phyloP scores from a whole-genome alignment of 2,113 vertebrate genomes.

The Etia nguti region DNA sequence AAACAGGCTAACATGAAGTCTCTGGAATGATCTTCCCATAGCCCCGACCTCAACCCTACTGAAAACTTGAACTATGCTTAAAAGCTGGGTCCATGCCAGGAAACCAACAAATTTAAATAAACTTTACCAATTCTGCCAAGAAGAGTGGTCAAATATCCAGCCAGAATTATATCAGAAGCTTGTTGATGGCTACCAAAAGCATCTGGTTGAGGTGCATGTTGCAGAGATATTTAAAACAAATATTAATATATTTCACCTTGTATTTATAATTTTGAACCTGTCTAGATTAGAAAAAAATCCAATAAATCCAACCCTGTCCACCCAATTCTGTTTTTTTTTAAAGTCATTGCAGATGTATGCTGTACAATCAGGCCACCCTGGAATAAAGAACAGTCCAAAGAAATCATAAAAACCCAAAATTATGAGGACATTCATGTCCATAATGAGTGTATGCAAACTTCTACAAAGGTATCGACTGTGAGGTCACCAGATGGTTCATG shows the following conservation, averaged over 20 bases:
- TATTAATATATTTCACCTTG: background rate
- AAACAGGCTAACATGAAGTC: background rate
- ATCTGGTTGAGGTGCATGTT: background rate
- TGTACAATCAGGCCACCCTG: background rate
- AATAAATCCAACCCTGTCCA: background rate
- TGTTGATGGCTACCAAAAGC: background rate
- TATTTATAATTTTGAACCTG: background rate
- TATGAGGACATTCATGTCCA: background rate
- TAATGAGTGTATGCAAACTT: background rate
- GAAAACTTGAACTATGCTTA: background rate
- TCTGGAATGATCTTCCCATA: background rate
- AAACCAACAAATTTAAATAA: background rate
- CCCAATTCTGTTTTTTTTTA: background rate
- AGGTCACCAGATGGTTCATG: background rate
- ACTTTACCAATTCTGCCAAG: background rate
- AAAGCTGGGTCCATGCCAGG: background rate
- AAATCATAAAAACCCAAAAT: background rate
- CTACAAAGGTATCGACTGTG: background rate
- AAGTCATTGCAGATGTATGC: background rate
- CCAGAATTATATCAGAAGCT: background rate
- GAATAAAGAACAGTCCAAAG: background rate
- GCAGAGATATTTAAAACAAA: background rate
- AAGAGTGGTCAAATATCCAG: background rate
- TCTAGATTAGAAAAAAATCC: background rate
- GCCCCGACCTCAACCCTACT: background rate